phyloP scores from a whole-genome alignment of 2,113 vertebrate species.

The Patagioenas fasciata region DNA sequence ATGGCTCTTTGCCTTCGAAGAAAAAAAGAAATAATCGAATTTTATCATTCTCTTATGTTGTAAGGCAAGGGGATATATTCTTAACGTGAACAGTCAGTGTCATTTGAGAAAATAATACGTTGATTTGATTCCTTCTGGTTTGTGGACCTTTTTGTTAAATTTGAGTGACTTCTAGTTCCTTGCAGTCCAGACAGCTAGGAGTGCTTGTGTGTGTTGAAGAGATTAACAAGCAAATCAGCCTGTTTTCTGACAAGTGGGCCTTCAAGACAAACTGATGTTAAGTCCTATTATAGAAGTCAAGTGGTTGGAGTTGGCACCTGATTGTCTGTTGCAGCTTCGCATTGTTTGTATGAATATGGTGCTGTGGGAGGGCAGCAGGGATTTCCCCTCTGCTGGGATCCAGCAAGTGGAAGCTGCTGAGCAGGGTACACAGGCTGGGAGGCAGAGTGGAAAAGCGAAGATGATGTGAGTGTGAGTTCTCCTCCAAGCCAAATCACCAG shows the following conservation, averaged over 20 bases:
- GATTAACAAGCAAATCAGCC: not conserved
- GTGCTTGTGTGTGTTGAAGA: not conserved
- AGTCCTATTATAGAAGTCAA: slow-evolving; percentile 37
- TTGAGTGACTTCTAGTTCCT: not conserved
- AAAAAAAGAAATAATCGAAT: not conserved
- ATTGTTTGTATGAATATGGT: slow-evolving; percentile 35
- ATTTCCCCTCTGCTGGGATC: not conserved
- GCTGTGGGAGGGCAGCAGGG: not conserved
- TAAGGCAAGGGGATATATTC: not conserved
- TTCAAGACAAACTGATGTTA: not conserved
- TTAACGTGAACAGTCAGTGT: not conserved
- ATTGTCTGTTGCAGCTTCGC: not conserved
- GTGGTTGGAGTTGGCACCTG: not conserved
- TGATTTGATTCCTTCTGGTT: not conserved
- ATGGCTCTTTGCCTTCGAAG: not conserved
- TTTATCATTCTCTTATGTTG: not conserved
- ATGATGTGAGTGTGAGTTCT: not conserved
- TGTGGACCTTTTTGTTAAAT: not conserved
- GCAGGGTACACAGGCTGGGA: not conserved
- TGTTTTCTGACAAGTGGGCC: not conserved
- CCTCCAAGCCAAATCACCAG: not conserved
- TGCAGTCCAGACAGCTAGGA: not conserved
- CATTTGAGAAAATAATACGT: not conserved
- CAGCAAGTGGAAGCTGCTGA: not conserved
- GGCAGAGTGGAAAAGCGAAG: not conserved